These are phyloP conservation scores for Masnerella sp. DNA, from an alignment of 2,888 invertebrate species.

Conservation along the genomic window DNA sequence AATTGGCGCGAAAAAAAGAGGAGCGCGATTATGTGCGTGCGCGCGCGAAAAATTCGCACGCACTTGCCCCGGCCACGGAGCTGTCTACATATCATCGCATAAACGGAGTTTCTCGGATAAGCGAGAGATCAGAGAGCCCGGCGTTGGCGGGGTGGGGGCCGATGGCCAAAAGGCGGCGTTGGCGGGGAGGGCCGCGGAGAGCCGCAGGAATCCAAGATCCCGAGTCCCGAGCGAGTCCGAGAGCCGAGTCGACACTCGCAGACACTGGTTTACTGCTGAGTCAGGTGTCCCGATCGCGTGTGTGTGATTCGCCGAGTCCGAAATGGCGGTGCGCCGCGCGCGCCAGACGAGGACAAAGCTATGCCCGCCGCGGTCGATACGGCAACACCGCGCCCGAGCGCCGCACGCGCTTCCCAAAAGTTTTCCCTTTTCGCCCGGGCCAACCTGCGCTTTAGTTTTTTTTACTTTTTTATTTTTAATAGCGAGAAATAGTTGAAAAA, in stretches of 20 bases:
- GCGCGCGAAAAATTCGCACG: not conserved
- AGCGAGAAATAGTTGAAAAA: too few relatives aligned
- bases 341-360: conserved; percentile 39
- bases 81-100: conserved; percentile 33
- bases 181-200: conserved; percentile 9
- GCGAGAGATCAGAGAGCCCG: conserved; percentile 42
- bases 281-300: conserved; percentile 64
- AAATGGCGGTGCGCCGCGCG: conserved; percentile 56
- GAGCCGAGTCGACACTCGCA: conserved; percentile 6
- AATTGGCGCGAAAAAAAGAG: not conserved
- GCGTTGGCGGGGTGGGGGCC: conserved; percentile 50
- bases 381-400: conserved; percentile 75
- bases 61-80: not conserved
- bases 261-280: conserved; percentile 64
- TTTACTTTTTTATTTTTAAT: too few relatives aligned
- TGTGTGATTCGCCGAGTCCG: conserved; percentile 52
- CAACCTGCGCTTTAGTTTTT: not conserved
- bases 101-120: conserved; percentile 62
- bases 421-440: too few relatives aligned
- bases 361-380: conserved; percentile 72
- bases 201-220: conserved; percentile 25
- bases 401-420: conserved; percentile 46
- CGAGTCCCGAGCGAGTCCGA: not conserved
- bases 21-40: not conserved
- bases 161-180: conserved; percentile 22